phyloP scores from a whole-genome alignment of 2,797 vertebrate species.

The Lagorchestes hirsutus region DNA sequence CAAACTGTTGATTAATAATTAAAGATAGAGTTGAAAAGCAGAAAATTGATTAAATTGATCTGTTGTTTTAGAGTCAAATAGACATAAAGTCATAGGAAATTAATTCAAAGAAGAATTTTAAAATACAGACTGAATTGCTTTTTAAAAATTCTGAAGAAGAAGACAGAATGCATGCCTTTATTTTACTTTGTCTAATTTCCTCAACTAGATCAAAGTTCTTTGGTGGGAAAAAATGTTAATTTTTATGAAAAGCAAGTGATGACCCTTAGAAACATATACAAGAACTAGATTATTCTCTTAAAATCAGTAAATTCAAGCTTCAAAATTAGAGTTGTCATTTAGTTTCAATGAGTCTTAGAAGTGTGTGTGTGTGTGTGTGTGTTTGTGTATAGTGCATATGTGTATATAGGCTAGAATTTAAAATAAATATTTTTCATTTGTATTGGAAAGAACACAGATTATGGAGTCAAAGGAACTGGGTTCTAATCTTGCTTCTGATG shows the following conservation, averaged over 20 bases:
- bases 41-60: conserved; percentile 14
- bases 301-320: conserved; percentile 35
- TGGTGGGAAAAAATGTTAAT: neutral
- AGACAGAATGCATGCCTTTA: conserved; percentile 36
- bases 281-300: conserved; percentile 29
- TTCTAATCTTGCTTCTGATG: neutral
- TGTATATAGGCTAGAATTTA: neutral
- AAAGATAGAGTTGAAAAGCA: conserved; percentile 35
- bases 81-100: conserved; percentile 9
- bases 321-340: conserved; percentile 1
- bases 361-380: neutral
- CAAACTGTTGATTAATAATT: conserved; percentile 32
- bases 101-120: conserved; percentile 25
- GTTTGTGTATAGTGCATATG: neutral
- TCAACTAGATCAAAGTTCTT: conserved; percentile 48
- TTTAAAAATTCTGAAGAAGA: conserved; percentile 34
- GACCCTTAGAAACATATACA: conserved; percentile 14
- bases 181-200: conserved; percentile 16
- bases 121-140: neutral
- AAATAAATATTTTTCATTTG: conserved; percentile 12
- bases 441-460: neutral
- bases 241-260: conserved; percentile 46
- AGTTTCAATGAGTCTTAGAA: neutral
- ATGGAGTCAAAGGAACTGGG: neutral
- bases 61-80: neutral